Conservation (phyloP, 2,797 vertebrate species). For the Gallirallus australis region DNA sequence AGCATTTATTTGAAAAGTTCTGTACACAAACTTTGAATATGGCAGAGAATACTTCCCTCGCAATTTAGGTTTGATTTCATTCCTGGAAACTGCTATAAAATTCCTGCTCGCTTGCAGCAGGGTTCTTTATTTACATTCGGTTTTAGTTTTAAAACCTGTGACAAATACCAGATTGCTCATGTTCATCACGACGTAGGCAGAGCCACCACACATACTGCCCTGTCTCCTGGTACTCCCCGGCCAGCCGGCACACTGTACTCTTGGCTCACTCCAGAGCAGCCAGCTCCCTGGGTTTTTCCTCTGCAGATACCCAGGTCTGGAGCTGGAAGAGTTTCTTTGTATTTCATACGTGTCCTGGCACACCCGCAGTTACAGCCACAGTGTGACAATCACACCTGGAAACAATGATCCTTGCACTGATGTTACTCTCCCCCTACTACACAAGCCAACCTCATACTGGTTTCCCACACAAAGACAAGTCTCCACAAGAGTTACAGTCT, state of each 20-base stretch:
- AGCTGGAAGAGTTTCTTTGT: background rate
- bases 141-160: slow-evolving; percentile 61
- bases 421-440: fast-evolving
- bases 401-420: fast-evolving
- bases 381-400: background rate
- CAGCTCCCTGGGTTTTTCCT: background rate
- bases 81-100: slow-evolving; percentile 33
- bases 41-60: background rate
- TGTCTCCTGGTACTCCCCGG: background rate
- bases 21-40: slow-evolving; percentile 40
- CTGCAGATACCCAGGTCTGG: background rate
- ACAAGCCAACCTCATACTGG: background rate
- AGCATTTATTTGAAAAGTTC: slow-evolving; percentile 51
- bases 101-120: background rate
- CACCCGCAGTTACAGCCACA: background rate
- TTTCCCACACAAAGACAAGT: background rate
- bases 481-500: background rate
- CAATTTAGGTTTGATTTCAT: slow-evolving; percentile 37
- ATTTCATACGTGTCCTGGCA: background rate
- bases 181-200: background rate
- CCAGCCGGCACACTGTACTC: fast-evolving
- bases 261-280: background rate
- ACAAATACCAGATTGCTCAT: slow-evolving; percentile 56
- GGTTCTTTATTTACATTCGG: slow-evolving; percentile 19
- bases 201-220: background rate